phyloP scores from a whole-genome alignment of 2,888 invertebrate species.

The Tetranychus truncatus region DNA sequence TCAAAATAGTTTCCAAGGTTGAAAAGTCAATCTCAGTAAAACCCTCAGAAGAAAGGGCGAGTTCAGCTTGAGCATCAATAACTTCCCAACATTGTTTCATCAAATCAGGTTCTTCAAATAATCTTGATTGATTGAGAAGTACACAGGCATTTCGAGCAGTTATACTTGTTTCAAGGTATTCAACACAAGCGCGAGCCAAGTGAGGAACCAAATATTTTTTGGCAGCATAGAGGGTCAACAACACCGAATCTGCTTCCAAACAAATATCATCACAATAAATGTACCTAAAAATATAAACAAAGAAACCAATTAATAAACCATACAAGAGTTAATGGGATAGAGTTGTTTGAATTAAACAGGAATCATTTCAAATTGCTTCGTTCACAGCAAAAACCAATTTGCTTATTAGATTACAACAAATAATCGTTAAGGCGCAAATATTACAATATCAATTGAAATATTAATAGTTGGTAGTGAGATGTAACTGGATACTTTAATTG shows the following conservation, averaged over 20 bases:
- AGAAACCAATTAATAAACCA: no score
- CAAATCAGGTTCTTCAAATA: conserved; percentile 88
- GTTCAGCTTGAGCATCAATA: conserved; percentile 89
- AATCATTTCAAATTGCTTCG: no score
- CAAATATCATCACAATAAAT: conserved; percentile 92
- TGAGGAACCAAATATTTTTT: conserved; percentile 93
- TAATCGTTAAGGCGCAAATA: no score
- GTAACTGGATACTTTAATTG: no score
- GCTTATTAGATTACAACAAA: no score
- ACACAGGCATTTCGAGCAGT: conserved; percentile 91
- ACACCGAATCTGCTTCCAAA: conserved; percentile 78
- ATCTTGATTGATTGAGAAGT: conserved; percentile 74
- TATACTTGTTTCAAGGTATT: conserved; percentile 80
- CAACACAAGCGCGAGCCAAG: conserved; percentile 78
- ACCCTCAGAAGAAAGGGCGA: conserved; percentile 84
- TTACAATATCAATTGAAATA: no score
- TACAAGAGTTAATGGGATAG: no score
- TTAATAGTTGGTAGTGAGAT: no score
- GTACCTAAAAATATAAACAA: conserved; percentile 45
- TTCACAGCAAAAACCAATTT: no score
- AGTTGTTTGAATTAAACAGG: no score
- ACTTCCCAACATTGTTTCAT: conserved; percentile 96
- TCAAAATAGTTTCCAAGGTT: conserved; percentile 73
- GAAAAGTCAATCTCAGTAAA: conserved; percentile 87
- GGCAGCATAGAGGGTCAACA: conserved; percentile 82